Evolutionary conservation across 2,113 vertebrate genomes (phyloP).

Genomic region (Gambusia holbrooki): DNA sequence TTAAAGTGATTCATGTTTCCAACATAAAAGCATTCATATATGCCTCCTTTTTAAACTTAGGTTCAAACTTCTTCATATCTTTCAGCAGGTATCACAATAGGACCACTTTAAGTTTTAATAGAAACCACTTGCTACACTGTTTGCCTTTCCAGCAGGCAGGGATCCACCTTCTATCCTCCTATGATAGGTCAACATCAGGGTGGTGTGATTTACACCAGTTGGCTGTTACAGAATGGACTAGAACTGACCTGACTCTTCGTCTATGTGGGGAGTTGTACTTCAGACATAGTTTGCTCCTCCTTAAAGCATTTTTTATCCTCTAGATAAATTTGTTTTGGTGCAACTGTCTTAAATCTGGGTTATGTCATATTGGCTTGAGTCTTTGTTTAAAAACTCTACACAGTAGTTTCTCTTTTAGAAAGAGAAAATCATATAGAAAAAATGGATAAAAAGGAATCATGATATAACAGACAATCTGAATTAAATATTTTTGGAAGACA

Average conservation of each 20-base stretch:
- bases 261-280: constrained; percentile 4
- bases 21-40: background rate
- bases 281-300: background rate
- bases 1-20: background rate
- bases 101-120: constrained; percentile 19
- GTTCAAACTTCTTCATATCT: background rate
- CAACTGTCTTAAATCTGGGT: no score
- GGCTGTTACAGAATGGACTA: constrained; percentile 35
- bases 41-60: background rate
- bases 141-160: constrained; percentile 34
- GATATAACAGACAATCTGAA: no score
- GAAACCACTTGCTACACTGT: constrained; percentile 16
- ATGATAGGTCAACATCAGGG: constrained; percentile 32
- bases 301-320: background rate
- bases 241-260: constrained; percentile 38
- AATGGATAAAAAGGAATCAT: no score
- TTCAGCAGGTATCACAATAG: background rate
- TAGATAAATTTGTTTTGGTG: no score
- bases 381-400: no score
- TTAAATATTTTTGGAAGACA: no score
- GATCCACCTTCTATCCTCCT: constrained; percentile 13
- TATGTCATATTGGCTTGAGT: no score
- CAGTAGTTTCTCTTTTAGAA: no score
- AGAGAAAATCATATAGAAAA: no score
- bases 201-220: constrained; percentile 61